These are phyloP conservation scores for Selene dorsalis DNA, from an alignment of 2,797 vertebrate species.

Conservation along the genomic window DNA sequence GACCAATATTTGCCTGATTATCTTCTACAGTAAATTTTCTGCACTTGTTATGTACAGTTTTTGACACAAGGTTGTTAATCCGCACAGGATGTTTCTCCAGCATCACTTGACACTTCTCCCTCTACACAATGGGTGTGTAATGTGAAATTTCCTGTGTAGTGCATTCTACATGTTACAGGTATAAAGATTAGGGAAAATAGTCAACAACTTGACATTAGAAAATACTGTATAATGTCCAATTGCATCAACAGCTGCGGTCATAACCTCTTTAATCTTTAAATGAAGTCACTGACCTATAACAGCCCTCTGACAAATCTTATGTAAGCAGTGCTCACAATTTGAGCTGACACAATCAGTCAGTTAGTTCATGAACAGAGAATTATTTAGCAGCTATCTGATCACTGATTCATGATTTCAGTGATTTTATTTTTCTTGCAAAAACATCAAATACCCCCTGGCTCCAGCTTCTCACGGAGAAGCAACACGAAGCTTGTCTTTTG, in stretches of 20 bases:
- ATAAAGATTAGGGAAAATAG: not conserved
- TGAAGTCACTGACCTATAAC: not conserved
- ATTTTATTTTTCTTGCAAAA: not conserved
- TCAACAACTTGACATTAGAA: not conserved
- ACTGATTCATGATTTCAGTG: not conserved
- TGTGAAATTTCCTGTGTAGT: not conserved
- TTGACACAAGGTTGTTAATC: not conserved
- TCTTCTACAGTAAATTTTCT: not conserved
- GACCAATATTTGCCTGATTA: not conserved
- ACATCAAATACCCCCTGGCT: too few relatives aligned
- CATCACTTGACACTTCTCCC: not conserved
- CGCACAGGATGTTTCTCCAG: not conserved
- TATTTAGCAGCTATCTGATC: not conserved
- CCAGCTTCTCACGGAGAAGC: too few relatives aligned
- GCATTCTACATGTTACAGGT: not conserved
- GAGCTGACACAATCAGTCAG: too few relatives aligned
- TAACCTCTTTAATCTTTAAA: not conserved
- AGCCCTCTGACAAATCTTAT: not conserved
- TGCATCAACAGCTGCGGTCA: too few relatives aligned
- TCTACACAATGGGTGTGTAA: too few relatives aligned
- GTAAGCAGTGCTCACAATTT: too few relatives aligned
- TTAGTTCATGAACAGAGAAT: not conserved
- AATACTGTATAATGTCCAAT: not conserved
- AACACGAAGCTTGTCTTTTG: not conserved
- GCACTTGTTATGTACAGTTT: not conserved